Base-by-base conservation (phyloP, 2,797 vertebrate genomes). In the Diceros bicornis region DNA sequence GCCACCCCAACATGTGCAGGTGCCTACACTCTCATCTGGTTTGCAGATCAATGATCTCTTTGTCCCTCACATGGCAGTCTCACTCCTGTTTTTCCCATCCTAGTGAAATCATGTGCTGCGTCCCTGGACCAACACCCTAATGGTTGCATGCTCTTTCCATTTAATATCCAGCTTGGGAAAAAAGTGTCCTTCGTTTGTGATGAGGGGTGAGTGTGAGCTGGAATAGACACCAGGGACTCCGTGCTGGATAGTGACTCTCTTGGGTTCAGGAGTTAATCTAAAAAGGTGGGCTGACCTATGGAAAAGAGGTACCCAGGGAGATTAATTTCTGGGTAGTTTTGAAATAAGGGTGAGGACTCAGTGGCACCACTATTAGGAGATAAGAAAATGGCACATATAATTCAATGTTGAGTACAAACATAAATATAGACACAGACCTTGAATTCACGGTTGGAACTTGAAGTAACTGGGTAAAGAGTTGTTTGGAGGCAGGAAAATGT, bases 111-210 rank as follows among this genome's bases (percentile, higher is more conserved):
- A 7, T 98, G 98, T 77, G 69, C 57, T n/a, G 21, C 29, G 25
- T 78, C 89, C n/a, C 96, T 74, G 10, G 50, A 3, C 17, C 81
- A 91, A 4, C 97, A 90, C 0, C 91, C 0, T 9, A 96, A 98
- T 0, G 98, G 98, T 47, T 93, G 9, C 29, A 88, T 97, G 18
- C 1, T 96, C 0, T 20, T 66, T 77, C 94, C 98, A 41, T 91
- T n/a, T 0, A 93, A 93, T 82, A 96, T 96, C 50, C 91, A 96
- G 75, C 79, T 98, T 0, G 98, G 90, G 0, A 96, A 97, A 86
- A 97, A 92, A 83, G 96, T 98, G 64, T 96, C 92, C 32, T 99
- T 98, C 92, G n/a, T 94, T 1, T 98, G 98, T 86, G 9, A 98
- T 2, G 6, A 78, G 71, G 98, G 98, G 98, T 98, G 96, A 98